These are phyloP conservation scores for Ochropleura plecta DNA, from an alignment of 2,888 invertebrate species.

Conservation along the genomic window DNA sequence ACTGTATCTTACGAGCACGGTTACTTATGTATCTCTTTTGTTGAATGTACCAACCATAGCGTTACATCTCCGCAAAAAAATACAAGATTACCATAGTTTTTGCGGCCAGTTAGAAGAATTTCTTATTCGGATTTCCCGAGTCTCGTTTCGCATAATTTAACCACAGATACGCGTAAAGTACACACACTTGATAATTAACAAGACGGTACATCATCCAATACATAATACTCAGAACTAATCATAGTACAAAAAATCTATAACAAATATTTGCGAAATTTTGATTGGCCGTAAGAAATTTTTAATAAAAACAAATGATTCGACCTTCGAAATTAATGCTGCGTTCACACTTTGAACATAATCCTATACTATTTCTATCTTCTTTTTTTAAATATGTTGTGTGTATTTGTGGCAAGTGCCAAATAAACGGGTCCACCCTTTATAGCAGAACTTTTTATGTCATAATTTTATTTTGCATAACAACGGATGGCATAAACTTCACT, in stretches of 20 bases:
- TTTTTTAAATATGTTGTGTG: too few species aligned
- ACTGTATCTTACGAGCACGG: too few species aligned
- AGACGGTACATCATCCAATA: neutral
- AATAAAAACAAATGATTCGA: too few species aligned
- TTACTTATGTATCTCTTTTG: too few species aligned
- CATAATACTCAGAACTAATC: slow-evolving; percentile 2
- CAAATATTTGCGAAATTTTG: neutral
- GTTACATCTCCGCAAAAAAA: neutral
- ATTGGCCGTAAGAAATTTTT: too few species aligned
- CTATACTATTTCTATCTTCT: too few species aligned
- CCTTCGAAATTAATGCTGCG: neutral
- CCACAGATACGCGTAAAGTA: neutral
- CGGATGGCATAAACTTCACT: too few species aligned
- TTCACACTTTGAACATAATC: too few species aligned
- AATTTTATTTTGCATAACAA: too few species aligned
- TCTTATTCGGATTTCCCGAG: slow-evolving; percentile 5
- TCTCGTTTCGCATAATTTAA: neutral
- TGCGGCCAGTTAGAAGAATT: neutral
- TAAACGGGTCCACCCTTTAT: too few species aligned
- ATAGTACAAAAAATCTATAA: neutral
- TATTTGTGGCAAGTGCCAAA: too few species aligned
- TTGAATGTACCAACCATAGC: neutral
- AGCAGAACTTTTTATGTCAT: too few species aligned
- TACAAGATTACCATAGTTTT: neutral
- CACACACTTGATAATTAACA: neutral